Percentiles rank a stretch among this genome's conserved stretches.
Conservation (phyloP, 92 coral and sea anemone species). For the Umimayanthus chanpuru region DNA sequence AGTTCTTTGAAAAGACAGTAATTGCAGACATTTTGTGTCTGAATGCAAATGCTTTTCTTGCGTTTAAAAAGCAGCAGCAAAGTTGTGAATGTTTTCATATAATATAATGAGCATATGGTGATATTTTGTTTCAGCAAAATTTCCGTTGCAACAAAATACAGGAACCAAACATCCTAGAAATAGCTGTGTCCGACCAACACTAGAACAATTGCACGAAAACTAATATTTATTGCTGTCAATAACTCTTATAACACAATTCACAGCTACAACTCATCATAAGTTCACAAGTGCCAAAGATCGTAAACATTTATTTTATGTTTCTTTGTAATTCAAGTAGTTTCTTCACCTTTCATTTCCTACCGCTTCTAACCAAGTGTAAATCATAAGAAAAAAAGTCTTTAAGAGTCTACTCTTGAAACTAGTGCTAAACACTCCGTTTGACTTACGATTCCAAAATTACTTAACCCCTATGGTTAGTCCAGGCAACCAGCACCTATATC, state of each 20-base stretch:
- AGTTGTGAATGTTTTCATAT: neutral
- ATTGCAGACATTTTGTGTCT: neutral
- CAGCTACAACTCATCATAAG: neutral
- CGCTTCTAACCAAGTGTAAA: neutral
- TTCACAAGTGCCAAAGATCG: conserved; percentile 6
- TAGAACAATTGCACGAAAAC: neutral
- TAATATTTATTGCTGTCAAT: neutral
- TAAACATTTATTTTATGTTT: neutral
- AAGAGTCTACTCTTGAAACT: too few relatives aligned
- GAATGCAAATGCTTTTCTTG: neutral
- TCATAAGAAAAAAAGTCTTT: too few relatives aligned
- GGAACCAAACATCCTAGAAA: neutral
- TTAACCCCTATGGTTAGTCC: too few relatives aligned
- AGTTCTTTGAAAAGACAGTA: neutral
- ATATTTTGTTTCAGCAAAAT: neutral
- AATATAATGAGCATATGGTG: neutral
- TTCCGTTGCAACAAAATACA: neutral
- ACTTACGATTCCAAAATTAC: too few relatives aligned
- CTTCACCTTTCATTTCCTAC: neutral
- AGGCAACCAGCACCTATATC: too few relatives aligned
- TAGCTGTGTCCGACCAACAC: neutral
- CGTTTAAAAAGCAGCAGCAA: neutral
- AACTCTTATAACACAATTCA: neutral
- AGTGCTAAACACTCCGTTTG: neutral
- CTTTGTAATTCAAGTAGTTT: neutral